Evolutionary conservation across 1,140 invertebrate genomes (phyloP), one percentile per base, ranked within the genome.

Genomic region (Drosophila mayri): DNA sequence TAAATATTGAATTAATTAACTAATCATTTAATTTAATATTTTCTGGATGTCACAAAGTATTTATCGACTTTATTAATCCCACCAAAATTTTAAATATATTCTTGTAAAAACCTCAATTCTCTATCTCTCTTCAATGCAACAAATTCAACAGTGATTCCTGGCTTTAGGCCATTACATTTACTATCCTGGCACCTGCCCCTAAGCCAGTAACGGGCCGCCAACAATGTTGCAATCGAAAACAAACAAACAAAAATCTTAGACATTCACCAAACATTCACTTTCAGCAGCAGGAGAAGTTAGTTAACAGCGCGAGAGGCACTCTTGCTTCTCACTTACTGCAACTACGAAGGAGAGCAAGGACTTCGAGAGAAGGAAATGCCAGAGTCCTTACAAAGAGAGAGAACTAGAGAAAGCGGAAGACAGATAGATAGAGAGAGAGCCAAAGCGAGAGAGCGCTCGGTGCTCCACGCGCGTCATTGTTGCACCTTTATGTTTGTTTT

Each of bases 401-500:
- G 50, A 55, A 47, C 47, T 14, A 57, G 37, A 73, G 22, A 20
- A 55, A 40, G 37, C n/a, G 25, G 40, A 43, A 25, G 37, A 9
- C 18, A 6, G 37, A 49, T 35, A 32, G 62, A 64, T 58, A 64
- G 50, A 67, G 59, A 64, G 64, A 7, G 43, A 64, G 37, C 43
- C 8, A 8, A 28, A 25, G 16, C 43, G 54, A 66, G 65, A 76
- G 60, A 80, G 75, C 71, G 68, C 43, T 64, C 38, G 47, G 71
- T 58, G 75, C 79, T 85, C 68, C 76, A 88, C 85, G 84, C 84
- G 84, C 84, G 84, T 88, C 84, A 88, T 88, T 90, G 85, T 88
- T 90, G 85, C 85, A 88, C 85, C 85, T 88, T 88, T 90, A 88
- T 88, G 85, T 90, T 88, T 88, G 85, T 88, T 88, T 88, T 88